Percentiles rank a stretch among this genome's conserved stretches.
Conservation (phyloP, 2,113 vertebrate genomes). For the Euleptes europaea region DNA sequence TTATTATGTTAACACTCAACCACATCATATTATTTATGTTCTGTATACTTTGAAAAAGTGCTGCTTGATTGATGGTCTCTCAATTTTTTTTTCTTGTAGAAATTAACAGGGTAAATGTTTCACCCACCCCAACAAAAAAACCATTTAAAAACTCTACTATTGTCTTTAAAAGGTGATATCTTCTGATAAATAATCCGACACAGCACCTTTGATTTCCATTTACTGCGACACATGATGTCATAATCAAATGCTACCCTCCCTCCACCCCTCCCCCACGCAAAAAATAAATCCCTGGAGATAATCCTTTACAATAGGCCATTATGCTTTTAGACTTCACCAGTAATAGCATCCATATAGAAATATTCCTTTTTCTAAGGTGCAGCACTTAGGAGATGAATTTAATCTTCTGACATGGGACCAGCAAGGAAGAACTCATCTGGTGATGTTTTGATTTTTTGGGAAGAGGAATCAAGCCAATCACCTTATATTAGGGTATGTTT, state of each 20-base stretch:
- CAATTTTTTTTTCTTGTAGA: constrained; percentile 62
- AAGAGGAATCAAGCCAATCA: constrained; percentile 75
- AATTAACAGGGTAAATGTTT: constrained; percentile 80
- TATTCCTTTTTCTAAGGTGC: constrained; percentile 73
- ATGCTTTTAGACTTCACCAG: constrained; percentile 74
- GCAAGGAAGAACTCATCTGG: constrained; percentile 68
- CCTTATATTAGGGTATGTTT: constrained; percentile 71
- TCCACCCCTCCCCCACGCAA: constrained; percentile 67
- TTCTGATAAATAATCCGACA: constrained; percentile 80
- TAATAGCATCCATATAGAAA: constrained; percentile 66
- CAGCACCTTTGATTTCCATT: constrained; percentile 77
- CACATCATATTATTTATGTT: constrained; percentile 86
- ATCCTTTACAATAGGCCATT: constrained; percentile 72
- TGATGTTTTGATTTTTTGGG: constrained; percentile 70
- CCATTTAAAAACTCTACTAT: constrained; percentile 76
- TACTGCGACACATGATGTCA: constrained; percentile 72
- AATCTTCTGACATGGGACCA: constrained; percentile 67
- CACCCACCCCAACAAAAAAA: constrained; percentile 61
- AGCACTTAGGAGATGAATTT: constrained; percentile 64
- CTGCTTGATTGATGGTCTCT: constrained; percentile 80
- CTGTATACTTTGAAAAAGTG: constrained; percentile 83
- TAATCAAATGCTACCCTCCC: constrained; percentile 72
- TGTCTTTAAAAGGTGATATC: constrained; percentile 77
- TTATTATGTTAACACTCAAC: constrained; percentile 88
- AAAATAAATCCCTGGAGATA: constrained; percentile 77